phyloP scores from a whole-genome alignment of 2,113 vertebrate species.

The Astur gentilis region DNA sequence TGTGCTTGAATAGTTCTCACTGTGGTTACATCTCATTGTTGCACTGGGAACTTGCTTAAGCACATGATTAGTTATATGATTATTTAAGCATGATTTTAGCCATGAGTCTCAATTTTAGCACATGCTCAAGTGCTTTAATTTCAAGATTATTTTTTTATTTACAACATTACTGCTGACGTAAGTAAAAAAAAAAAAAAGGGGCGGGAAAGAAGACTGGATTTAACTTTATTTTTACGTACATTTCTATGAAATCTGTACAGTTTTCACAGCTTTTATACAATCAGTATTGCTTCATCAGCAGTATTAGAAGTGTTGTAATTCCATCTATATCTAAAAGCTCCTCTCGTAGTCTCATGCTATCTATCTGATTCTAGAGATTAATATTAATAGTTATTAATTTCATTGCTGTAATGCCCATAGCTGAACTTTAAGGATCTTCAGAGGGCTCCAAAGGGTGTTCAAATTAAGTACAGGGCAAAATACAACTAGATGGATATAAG shows the following conservation, averaged over 20 bases:
- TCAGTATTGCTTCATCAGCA: background rate
- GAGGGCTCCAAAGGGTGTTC: background rate
- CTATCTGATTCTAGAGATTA: background rate
- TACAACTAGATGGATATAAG: background rate
- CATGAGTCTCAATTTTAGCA: background rate
- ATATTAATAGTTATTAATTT: background rate
- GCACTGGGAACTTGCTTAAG: background rate
- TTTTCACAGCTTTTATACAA: background rate
- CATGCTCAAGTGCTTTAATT: background rate
- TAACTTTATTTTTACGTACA: background rate
- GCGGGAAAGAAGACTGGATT: background rate
- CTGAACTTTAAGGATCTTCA: background rate
- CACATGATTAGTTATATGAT: background rate
- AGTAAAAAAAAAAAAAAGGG: background rate
- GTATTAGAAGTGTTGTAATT: background rate
- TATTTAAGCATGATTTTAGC: background rate
- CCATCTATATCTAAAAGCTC: background rate
- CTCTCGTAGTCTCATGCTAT: background rate
- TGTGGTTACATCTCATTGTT: background rate
- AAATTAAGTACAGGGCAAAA: background rate
- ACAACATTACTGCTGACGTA: background rate
- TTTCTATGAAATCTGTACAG: background rate
- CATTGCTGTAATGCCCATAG: background rate
- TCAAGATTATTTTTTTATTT: background rate
- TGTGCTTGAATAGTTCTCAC: background rate